Conservation (phyloP, 2,113 vertebrate genomes). For the Larimichthys polyactis region DNA sequence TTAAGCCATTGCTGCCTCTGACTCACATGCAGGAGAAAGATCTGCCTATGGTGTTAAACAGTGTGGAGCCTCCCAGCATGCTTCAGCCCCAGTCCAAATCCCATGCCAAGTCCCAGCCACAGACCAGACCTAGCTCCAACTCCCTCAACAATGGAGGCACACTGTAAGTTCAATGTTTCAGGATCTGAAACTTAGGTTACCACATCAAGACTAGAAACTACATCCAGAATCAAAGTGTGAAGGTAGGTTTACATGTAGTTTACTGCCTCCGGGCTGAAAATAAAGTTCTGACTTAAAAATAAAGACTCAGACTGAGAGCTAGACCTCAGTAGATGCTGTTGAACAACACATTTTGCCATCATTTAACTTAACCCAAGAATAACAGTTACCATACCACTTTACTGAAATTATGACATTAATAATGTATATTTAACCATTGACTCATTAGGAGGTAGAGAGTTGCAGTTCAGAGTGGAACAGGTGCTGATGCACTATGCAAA, state of each 20-base stretch:
- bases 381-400: too few relatives aligned
- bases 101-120: slow-evolving; percentile 82
- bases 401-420: neutral
- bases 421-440: neutral
- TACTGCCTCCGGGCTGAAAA: neutral
- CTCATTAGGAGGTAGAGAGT: neutral
- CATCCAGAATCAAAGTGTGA: neutral
- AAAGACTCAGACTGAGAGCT: neutral
- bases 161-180: slow-evolving; percentile 84
- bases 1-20: slow-evolving; percentile 85
- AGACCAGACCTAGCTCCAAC: slow-evolving; percentile 86
- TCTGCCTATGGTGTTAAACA: slow-evolving; percentile 82
- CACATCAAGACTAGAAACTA: neutral
- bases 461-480: too few relatives aligned
- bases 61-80: slow-evolving; percentile 85
- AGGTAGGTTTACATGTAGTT: neutral
- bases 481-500: too few relatives aligned
- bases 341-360: neutral
- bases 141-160: slow-evolving; percentile 93
- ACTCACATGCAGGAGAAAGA: slow-evolving; percentile 87
- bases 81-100: slow-evolving; percentile 84
- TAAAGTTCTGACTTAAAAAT: neutral
- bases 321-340: neutral
- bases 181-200: neutral
- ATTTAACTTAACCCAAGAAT: too few relatives aligned